These are phyloP conservation scores for Ophraella communa DNA, from an alignment of 2,888 invertebrate genomes.

Conservation along the genomic window DNA sequence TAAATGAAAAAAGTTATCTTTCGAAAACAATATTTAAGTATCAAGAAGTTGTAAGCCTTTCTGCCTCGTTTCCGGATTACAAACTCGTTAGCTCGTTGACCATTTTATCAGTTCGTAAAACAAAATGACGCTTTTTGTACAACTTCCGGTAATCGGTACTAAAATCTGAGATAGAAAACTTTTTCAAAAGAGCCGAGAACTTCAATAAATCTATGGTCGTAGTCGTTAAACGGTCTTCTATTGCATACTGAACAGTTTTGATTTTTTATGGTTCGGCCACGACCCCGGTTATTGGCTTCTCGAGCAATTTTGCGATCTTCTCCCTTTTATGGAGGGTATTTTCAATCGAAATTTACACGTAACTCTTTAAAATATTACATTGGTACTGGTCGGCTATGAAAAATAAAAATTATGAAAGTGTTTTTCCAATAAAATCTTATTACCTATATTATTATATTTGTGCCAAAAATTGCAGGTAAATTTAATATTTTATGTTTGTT, in stretches of 20 bases:
- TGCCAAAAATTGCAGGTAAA: too few relatives aligned
- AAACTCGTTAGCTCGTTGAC: conserved; percentile 21
- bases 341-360: conserved; percentile 40
- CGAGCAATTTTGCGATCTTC: conserved; percentile 28
- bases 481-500: too few relatives aligned
- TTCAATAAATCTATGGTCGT: conserved; percentile 51
- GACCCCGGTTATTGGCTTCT: conserved; percentile 34
- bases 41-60: background rate
- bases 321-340: conserved; percentile 30
- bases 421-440: too few relatives aligned
- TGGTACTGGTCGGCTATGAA: background rate
- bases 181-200: conserved; percentile 42
- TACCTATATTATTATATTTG: too few relatives aligned
- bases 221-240: conserved; percentile 50
- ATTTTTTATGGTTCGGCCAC: conserved; percentile 48
- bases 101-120: conserved; percentile 42
- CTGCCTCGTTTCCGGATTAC: background rate
- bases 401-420: background rate
- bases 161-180: conserved; percentile 42
- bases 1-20: background rate
- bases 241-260: conserved; percentile 51
- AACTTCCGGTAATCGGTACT: conserved; percentile 40
- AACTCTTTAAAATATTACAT: background rate
- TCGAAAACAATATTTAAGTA: background rate
- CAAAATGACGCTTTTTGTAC: conserved; percentile 39